These are phyloP conservation scores for Clytia hemisphaerica DNA, from an alignment of 30 jellyfish, hydroid and myxozoan genomes.

Conservation along the genomic window DNA sequence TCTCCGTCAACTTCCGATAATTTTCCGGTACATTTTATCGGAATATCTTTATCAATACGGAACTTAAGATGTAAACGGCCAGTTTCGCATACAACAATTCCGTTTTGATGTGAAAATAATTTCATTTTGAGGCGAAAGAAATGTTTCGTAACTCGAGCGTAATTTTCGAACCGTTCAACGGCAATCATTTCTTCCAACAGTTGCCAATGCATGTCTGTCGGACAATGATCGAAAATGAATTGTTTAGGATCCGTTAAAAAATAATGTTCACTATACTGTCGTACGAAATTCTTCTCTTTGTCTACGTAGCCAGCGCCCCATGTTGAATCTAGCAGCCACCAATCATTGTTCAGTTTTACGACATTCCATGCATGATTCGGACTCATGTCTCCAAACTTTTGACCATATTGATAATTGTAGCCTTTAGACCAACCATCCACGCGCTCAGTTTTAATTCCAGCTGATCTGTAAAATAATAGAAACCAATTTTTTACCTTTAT, in stretches of 20 bases:
- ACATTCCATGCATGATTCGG: conserved; percentile 80
- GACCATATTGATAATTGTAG: conserved; percentile 36
- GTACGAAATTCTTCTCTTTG: conserved; percentile 40
- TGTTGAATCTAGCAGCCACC: conserved; percentile 82
- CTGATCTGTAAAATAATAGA: not conserved
- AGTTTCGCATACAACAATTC: conserved; percentile 21
- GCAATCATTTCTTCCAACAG: conserved; percentile 17
- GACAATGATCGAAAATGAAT: conserved; percentile 65
- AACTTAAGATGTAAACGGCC: conserved; percentile 30
- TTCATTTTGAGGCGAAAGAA: conserved; percentile 37
- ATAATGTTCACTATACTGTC: conserved; percentile 67
- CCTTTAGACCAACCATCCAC: conserved; percentile 66
- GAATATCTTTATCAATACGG: conserved; percentile 9
- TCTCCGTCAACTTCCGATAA: conserved; percentile 4
- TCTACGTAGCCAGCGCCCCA: conserved; percentile 85
- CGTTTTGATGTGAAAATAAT: conserved; percentile 34
- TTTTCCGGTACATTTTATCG: conserved; percentile 5
- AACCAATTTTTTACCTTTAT: not conserved
- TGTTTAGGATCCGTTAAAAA: conserved; percentile 71
- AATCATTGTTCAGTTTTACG: conserved; percentile 35
- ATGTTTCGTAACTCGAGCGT: conserved; percentile 50
- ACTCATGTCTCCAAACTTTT: conserved; percentile 24
- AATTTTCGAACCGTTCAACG: conserved; percentile 34
- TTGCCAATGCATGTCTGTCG: conserved; percentile 65
- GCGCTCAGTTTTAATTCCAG: conserved; percentile 25